Percentiles rank a stretch among this genome's conserved stretches.
phyloP scores from a whole-genome alignment of 2,113 vertebrate species.

The Passer domesticus region DNA sequence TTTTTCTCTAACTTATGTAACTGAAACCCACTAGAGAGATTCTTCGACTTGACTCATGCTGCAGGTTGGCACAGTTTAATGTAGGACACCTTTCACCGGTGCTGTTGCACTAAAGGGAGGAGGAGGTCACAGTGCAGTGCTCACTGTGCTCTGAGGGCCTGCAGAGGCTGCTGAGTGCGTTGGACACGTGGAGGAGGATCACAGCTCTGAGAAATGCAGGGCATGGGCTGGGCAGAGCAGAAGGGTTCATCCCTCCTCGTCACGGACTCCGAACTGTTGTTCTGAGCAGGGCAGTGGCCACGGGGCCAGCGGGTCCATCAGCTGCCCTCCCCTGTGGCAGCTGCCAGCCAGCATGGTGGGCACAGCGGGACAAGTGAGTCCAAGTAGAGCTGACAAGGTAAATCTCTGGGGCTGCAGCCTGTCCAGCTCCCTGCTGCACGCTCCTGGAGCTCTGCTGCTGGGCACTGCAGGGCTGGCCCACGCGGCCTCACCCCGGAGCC shows the following conservation, averaged over 20 bases:
- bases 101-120: not conserved
- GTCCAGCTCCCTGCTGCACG: not conserved
- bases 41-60: conserved; percentile 45
- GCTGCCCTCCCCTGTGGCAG: not conserved
- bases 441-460: not conserved
- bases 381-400: not conserved
- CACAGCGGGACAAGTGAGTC: not conserved
- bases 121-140: conserved; percentile 6
- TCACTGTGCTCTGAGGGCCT: conserved; percentile 12
- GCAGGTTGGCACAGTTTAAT: conserved; percentile 40
- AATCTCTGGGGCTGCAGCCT: not conserved
- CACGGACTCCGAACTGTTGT: not conserved
- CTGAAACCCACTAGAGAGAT: conserved; percentile 37
- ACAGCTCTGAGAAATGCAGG: not conserved
- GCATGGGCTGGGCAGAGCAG: not conserved
- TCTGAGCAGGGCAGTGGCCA: not conserved
- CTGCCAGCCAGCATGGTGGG: not conserved
- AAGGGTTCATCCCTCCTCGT: not conserved
- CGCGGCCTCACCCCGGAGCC: not conserved
- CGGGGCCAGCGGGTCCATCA: not conserved
- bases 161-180: not conserved
- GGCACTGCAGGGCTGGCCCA: not conserved
- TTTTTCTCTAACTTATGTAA: conserved; percentile 28
- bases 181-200: not conserved
- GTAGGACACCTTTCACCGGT: not conserved